Evolutionary conservation across 2,797 vertebrate species (phyloP).

Genomic region (Percopsis omiscomaycus): DNA sequence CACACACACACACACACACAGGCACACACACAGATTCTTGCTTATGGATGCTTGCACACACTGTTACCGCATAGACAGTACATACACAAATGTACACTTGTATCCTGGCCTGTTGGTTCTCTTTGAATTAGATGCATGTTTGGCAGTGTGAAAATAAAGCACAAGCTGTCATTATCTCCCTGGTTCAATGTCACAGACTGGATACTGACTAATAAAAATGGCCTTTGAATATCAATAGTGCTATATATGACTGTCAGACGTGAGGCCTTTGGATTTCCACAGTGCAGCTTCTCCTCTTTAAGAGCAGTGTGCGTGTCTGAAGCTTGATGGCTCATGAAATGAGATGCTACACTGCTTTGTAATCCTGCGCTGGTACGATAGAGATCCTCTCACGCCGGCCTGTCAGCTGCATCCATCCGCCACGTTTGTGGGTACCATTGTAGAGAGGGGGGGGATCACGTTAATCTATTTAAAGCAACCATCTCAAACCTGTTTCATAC

Average conservation of each 20-base stretch:
- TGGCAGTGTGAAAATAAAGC: neutral
- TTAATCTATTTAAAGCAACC: neutral
- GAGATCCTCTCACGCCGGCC: constrained; percentile 42
- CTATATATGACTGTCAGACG: neutral
- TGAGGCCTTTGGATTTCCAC: constrained; percentile 23
- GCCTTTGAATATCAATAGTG: neutral
- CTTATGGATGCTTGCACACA: neutral
- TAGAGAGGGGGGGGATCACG: constrained; percentile 4
- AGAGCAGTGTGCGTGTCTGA: constrained; percentile 31
- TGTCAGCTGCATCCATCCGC: constrained; percentile 39
- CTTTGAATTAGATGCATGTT: neutral
- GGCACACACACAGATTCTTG: neutral
- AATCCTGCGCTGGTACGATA: constrained; percentile 49
- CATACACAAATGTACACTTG: neutral
- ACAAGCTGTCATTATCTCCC: neutral
- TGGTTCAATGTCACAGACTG: neutral
- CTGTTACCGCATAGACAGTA: neutral
- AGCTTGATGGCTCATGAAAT: constrained; percentile 77
- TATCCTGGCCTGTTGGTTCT: too few relatives aligned
- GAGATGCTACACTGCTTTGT: constrained; percentile 53
- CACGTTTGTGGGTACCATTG: constrained; percentile 11
- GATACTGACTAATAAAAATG: neutral
- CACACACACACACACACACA: neutral
- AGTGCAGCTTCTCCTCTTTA: constrained; percentile 9
- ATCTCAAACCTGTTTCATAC: neutral